A percentile compares a stretch with the other conserved stretches of the same genome.
phyloP scores from a whole-genome alignment of 2,797 vertebrate species.

The Phaenicophaeus curvirostris region DNA sequence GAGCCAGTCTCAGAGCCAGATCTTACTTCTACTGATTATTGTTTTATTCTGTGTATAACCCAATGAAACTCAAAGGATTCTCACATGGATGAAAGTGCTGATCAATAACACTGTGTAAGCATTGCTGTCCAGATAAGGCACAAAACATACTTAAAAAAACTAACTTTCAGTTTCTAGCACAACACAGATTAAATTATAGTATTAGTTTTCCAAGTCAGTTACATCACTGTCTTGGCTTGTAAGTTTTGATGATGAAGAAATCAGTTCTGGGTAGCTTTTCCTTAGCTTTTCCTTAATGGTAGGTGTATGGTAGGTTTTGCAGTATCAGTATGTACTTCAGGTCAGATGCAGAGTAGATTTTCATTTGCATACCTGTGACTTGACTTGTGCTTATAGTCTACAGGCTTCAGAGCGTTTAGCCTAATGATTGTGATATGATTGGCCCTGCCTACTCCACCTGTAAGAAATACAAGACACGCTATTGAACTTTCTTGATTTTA shows the following conservation, averaged over 20 bases:
- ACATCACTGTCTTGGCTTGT: background rate
- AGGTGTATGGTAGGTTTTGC: background rate
- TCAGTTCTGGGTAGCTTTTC: background rate
- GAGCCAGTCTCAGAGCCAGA: constrained; percentile 45
- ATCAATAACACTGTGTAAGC: background rate
- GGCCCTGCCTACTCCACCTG: background rate
- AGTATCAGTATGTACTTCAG: background rate
- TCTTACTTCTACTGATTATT: constrained; percentile 27
- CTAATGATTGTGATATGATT: background rate
- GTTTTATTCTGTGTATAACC: constrained; percentile 38
- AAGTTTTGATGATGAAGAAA: background rate
- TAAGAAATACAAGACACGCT: background rate
- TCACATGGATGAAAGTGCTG: constrained; percentile 21
- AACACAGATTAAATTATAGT: background rate
- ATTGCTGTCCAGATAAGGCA: background rate
- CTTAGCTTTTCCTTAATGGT: background rate
- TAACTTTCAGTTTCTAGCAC: background rate
- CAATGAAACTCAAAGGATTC: constrained; percentile 29
- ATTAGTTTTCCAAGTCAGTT: constrained; percentile 8
- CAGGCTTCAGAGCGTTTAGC: background rate
- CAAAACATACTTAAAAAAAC: background rate
- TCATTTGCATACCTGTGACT: background rate
- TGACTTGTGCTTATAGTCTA: background rate
- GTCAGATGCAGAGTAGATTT: background rate
- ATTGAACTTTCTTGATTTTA: background rate